phyloP scores from a whole-genome alignment of 1,140 invertebrate species.

The Grapholita molesta region DNA sequence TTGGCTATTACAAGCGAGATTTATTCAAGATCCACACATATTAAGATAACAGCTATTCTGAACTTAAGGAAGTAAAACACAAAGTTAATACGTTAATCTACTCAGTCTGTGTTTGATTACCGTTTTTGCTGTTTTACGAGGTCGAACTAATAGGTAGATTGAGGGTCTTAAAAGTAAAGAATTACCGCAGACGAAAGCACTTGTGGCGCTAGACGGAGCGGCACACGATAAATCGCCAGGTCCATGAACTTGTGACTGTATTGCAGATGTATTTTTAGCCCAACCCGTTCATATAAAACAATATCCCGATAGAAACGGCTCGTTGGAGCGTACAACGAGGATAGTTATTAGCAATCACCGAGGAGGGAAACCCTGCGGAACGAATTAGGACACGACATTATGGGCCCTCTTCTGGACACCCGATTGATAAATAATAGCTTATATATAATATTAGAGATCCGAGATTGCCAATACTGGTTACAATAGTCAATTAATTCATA shows the following conservation, averaged over 20 bases:
- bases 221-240: conserved; percentile 49
- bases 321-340: neutral
- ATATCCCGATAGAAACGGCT: conserved; percentile 1
- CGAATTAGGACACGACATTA: neutral
- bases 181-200: conserved; percentile 1
- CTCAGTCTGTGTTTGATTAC: neutral
- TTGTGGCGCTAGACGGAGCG: conserved; percentile 45
- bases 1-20: conserved; percentile 3
- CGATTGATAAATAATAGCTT: neutral
- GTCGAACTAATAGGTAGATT: neutral
- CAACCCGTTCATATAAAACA: conserved; percentile 6
- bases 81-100: neutral
- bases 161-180: neutral
- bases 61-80: neutral
- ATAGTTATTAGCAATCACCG: conserved; percentile 1
- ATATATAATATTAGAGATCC: neutral
- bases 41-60: neutral
- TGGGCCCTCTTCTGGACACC: neutral
- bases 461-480: neutral
- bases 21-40: neutral
- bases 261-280: conserved; percentile 3
- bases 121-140: neutral
- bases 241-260: conserved; percentile 56
- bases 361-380: neutral
- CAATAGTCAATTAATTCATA: neutral